Evolutionary conservation across 2,113 vertebrate species (phyloP).

Genomic region (Zapus hudsonius): DNA sequence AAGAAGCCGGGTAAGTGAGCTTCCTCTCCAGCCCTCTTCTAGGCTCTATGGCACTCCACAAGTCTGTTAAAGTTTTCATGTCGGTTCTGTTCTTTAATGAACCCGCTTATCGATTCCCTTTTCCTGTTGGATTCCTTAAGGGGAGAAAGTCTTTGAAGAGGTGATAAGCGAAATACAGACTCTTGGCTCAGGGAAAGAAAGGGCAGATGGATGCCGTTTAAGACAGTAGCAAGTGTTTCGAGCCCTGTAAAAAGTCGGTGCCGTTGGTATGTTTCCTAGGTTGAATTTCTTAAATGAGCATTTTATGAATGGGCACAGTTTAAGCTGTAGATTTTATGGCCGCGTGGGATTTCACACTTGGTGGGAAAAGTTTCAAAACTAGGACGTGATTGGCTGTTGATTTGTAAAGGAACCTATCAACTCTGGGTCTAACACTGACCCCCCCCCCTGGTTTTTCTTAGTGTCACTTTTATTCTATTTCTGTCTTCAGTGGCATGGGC

Average conservation of each 20-base stretch:
- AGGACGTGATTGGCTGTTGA: neutral
- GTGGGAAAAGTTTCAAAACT: neutral
- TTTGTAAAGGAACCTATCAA: neutral
- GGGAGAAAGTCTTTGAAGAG: constrained; percentile 31
- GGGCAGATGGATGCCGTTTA: constrained; percentile 60
- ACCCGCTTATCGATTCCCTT: constrained; percentile 61
- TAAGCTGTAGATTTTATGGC: neutral
- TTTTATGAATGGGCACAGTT: neutral
- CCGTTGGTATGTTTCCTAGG: constrained; percentile 28
- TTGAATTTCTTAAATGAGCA: constrained; percentile 8
- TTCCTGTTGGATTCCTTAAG: constrained; percentile 40
- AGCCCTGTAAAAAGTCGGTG: neutral
- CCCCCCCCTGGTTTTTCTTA: neutral
- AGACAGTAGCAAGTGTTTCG: constrained; percentile 67
- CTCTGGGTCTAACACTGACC: neutral
- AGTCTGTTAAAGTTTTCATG: constrained; percentile 3
- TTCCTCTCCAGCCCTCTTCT: constrained; percentile 56
- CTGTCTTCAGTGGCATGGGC: neutral
- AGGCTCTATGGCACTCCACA: too few relatives aligned
- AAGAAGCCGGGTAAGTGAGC: constrained; percentile 94
- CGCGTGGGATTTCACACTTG: neutral
- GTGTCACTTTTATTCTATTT: neutral
- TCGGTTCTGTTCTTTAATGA: neutral
- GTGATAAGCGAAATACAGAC: constrained; percentile 52
- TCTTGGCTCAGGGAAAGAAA: constrained; percentile 53